Percentiles rank a stretch among this genome's conserved stretches.
phyloP scores from a whole-genome alignment of 2,888 invertebrate species.

The Loripinus fragilis region DNA sequence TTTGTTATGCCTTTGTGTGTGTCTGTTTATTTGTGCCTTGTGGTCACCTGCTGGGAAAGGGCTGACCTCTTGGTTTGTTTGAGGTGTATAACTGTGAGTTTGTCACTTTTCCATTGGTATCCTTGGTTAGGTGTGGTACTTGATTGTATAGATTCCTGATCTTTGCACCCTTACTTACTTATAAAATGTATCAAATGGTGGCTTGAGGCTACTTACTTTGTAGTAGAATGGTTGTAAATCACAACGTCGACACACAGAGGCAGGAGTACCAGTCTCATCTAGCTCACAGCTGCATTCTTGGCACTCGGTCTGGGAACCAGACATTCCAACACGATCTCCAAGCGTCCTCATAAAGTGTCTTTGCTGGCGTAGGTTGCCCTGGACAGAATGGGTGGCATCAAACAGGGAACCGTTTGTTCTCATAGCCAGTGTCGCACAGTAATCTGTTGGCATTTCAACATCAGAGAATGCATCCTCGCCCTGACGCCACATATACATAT shows the following conservation, averaged over 20 bases:
- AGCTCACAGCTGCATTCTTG: constrained; percentile 84
- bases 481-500: constrained; percentile 24
- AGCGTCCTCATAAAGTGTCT: constrained; percentile 82
- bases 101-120: too few species aligned
- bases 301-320: constrained; percentile 81
- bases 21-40: too few species aligned
- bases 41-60: too few species aligned
- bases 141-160: too few species aligned
- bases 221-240: constrained; percentile 47
- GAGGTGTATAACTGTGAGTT: too few species aligned
- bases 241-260: constrained; percentile 80
- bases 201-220: constrained; percentile 43
- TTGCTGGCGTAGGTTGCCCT: constrained; percentile 64
- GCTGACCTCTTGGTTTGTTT: too few species aligned
- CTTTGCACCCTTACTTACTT: too few species aligned
- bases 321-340: constrained; percentile 78
- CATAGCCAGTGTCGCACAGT: constrained; percentile 88
- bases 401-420: constrained; percentile 88
- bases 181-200: too few species aligned
- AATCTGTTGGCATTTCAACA: constrained; percentile 76
- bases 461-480: constrained; percentile 85
- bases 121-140: too few species aligned
- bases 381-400: constrained; percentile 84
- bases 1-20: too few species aligned
- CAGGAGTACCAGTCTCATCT: constrained; percentile 82